Percentiles rank a stretch among this genome's conserved stretches.
Conservation (phyloP, 1,140 invertebrate species). For the Leptinotarsa lineolata region DNA sequence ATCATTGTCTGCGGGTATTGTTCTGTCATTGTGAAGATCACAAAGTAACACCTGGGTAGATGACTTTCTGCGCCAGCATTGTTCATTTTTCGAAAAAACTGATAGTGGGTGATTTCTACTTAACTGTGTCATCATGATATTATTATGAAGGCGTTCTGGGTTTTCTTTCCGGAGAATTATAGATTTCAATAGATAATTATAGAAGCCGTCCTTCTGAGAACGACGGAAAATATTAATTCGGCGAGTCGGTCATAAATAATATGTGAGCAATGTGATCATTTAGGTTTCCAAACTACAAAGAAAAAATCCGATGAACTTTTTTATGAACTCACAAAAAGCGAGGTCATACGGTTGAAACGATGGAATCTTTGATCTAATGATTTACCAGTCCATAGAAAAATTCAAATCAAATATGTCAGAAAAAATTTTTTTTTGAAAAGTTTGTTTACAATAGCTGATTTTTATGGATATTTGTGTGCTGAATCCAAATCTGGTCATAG, state of each 20-base stretch:
- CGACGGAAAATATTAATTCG: not conserved
- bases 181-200: slow-evolving; percentile 6
- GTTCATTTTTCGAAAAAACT: not conserved
- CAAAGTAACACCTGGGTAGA: not conserved
- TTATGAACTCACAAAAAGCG: too few species aligned
- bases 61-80: not conserved
- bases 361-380: too few species aligned
- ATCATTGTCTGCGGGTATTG: not conserved
- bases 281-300: not conserved
- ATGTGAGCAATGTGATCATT: not conserved
- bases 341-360: too few species aligned
- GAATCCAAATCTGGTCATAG: too few species aligned
- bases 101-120: not conserved
- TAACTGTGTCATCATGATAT: not conserved
- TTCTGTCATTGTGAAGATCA: slow-evolving; percentile 5
- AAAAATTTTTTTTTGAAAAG: too few species aligned
- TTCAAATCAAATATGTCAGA: too few species aligned
- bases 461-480: too few species aligned
- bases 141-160: not conserved
- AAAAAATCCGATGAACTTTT: not conserved
- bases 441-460: too few species aligned
- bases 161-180: not conserved
- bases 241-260: not conserved
- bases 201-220: not conserved
- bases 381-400: too few species aligned